phyloP scores from a whole-genome alignment of 2,113 vertebrate species.

The Gallinago undulata region DNA sequence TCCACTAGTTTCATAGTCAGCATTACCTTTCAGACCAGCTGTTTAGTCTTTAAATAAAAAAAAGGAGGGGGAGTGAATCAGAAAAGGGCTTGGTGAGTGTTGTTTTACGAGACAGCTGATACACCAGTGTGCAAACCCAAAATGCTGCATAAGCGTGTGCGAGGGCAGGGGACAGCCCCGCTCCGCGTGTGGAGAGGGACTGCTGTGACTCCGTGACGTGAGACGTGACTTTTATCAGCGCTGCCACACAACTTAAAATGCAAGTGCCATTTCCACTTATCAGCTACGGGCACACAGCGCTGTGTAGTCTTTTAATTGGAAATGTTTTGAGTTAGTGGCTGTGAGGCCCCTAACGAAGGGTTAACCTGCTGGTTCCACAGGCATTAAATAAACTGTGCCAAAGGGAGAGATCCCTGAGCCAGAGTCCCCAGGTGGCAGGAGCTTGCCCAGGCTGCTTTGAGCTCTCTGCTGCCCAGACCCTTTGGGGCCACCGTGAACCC shows the following conservation, averaged over 20 bases:
- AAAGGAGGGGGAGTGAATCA: background rate
- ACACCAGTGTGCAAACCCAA: background rate
- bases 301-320: background rate
- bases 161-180: background rate
- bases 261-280: background rate
- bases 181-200: background rate
- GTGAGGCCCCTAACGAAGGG: background rate
- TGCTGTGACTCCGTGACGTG: background rate
- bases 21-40: background rate
- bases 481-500: background rate
- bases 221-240: slow-evolving; percentile 31
- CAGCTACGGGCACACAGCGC: background rate
- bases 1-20: background rate
- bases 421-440: background rate
- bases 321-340: background rate
- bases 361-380: background rate
- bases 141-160: background rate
- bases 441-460: background rate
- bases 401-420: background rate
- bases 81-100: background rate
- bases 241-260: background rate
- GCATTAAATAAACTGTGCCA: no score
- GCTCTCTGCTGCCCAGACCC: background rate
- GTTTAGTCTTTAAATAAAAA: background rate
- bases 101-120: background rate